These are phyloP conservation scores for Drosophila cracens DNA, from an alignment of 2,888 invertebrate species.

Conservation along the genomic window DNA sequence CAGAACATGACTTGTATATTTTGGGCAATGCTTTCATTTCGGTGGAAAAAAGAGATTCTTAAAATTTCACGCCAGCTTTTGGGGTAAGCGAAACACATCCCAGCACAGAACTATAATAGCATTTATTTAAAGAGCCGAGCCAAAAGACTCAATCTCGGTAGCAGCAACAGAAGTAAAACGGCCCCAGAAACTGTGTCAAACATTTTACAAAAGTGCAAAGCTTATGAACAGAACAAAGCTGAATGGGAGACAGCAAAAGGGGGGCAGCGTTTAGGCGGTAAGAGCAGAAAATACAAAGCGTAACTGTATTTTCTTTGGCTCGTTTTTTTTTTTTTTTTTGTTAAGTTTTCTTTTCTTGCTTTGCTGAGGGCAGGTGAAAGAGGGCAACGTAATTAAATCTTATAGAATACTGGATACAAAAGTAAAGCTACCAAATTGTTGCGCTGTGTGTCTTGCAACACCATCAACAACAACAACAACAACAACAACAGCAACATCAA, in stretches of 20 bases:
- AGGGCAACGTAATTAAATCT: slow-evolving; percentile 70
- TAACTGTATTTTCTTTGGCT: slow-evolving; percentile 60
- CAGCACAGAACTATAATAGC: slow-evolving; percentile 58
- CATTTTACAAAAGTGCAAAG: slow-evolving; percentile 74
- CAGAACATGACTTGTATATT: slow-evolving; percentile 73
- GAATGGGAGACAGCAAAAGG: slow-evolving; percentile 71
- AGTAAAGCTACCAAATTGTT: slow-evolving; percentile 53
- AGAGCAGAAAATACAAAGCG: slow-evolving; percentile 68
- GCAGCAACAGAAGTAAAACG: slow-evolving; percentile 32
- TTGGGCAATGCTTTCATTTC: slow-evolving; percentile 67
- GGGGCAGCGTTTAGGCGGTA: slow-evolving; percentile 58
- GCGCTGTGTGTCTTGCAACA: slow-evolving; percentile 48
- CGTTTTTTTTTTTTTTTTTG: slow-evolving; percentile 14
- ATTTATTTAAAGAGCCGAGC: slow-evolving; percentile 71
- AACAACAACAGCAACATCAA: slow-evolving; percentile 15
- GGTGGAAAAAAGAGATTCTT: slow-evolving; percentile 16
- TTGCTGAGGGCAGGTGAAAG: slow-evolving; percentile 41
- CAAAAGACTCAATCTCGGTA: slow-evolving; percentile 59
- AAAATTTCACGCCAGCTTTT: slow-evolving; percentile 61
- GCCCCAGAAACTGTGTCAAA: slow-evolving; percentile 75
- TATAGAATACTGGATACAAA: slow-evolving; percentile 53
- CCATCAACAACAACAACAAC: slow-evolving; percentile 18
- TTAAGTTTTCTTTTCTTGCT: slow-evolving; percentile 15
- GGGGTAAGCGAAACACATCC: slow-evolving; percentile 53
- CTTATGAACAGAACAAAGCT: slow-evolving; percentile 71